These are phyloP conservation scores for Hoplodrina ambigua DNA, from an alignment of 2,888 invertebrate species.

Conservation along the genomic window DNA sequence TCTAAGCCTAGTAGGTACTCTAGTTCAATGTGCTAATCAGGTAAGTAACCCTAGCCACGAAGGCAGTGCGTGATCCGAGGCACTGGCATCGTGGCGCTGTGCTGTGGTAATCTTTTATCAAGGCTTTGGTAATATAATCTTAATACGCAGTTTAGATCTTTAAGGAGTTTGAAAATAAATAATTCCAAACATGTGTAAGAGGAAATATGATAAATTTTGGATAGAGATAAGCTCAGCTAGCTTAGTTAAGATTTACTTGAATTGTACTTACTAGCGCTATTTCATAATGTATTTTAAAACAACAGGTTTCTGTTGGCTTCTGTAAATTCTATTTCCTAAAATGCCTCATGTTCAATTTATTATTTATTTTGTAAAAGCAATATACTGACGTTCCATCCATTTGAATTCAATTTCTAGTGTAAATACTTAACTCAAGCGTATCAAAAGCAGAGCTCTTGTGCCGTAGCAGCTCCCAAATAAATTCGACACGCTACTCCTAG, in stretches of 20 bases:
- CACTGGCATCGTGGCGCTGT: slow-evolving; percentile 18
- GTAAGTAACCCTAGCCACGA: slow-evolving; percentile 50
- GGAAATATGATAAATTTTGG: not conserved
- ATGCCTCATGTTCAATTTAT: not conserved
- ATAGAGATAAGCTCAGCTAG: not conserved
- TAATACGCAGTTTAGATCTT: slow-evolving; percentile 51
- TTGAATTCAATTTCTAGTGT: not conserved
- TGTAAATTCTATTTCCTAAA: not conserved
- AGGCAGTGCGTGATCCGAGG: slow-evolving; percentile 52
- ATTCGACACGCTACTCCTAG: slow-evolving; percentile 4
- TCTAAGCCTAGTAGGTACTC: slow-evolving; percentile 9
- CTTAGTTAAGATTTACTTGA: not conserved
- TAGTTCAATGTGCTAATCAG: slow-evolving; percentile 34
- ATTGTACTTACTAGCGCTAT: not conserved
- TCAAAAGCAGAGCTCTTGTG: not conserved
- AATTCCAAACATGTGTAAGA: slow-evolving; percentile 22
- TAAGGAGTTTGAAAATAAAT: slow-evolving; percentile 32
- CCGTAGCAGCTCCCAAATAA: not conserved
- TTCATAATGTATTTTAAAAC: not conserved
- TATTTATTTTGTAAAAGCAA: not conserved
- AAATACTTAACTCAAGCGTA: not conserved
- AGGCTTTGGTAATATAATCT: slow-evolving; percentile 67
- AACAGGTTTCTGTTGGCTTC: too few species aligned
- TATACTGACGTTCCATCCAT: not conserved
- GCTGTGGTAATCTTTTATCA: slow-evolving; percentile 68